These are phyloP conservation scores for Ia io DNA, from an alignment of 2,113 vertebrate species.

Conservation along the genomic window DNA sequence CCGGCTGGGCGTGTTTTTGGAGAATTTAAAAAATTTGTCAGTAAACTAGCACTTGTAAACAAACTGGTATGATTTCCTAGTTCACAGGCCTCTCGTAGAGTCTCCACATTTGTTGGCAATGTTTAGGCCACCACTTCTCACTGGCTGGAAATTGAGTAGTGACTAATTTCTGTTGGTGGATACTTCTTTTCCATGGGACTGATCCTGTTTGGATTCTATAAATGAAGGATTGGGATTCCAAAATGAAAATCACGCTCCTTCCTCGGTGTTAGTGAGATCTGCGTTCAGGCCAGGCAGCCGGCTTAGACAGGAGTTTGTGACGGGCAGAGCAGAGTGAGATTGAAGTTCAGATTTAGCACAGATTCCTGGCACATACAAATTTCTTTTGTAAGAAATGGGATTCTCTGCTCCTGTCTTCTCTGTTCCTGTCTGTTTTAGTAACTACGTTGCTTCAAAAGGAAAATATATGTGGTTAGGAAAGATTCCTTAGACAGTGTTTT, in stretches of 20 bases:
- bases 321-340: constrained; percentile 57
- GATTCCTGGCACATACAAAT: constrained; percentile 23
- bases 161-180: constrained; percentile 7
- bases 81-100: neutral
- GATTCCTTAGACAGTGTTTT: neutral
- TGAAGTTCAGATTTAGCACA: constrained; percentile 63
- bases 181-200: constrained; percentile 36
- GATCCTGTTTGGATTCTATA: neutral
- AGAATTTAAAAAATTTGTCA: neutral
- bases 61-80: neutral
- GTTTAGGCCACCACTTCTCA: constrained; percentile 20
- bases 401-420: constrained; percentile 31
- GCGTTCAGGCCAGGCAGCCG: constrained; percentile 66
- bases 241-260: constrained; percentile 68
- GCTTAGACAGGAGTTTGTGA: constrained; percentile 66
- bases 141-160: neutral
- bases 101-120: neutral
- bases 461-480: constrained; percentile 34
- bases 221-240: constrained; percentile 59
- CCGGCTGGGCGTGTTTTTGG: too few species aligned
- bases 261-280: constrained; percentile 57
- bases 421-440: neutral
- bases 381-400: constrained; percentile 61
- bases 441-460: constrained; percentile 6
- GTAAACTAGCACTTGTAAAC: constrained; percentile 15